phyloP scores from a whole-genome alignment of 2,888 invertebrate species.

The Dolichopus griseipennis region DNA sequence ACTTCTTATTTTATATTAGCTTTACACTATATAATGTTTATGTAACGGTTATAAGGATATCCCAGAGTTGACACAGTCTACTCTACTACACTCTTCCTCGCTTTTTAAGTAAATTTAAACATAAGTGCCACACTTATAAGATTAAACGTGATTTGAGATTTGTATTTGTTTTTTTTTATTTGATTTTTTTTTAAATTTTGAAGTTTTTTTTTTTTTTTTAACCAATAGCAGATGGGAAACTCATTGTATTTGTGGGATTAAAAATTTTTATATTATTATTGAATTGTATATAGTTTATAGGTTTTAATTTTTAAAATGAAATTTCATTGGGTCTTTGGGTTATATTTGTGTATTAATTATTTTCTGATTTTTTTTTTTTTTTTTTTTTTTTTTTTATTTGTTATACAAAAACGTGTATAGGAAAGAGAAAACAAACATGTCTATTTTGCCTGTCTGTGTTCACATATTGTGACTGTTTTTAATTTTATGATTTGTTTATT shows the following conservation, averaged over 20 bases:
- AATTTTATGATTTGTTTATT: conserved; percentile 6
- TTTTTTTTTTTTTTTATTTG: too few relatives aligned
- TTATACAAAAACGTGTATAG: too few relatives aligned
- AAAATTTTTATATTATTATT: background rate
- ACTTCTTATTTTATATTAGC: too few relatives aligned
- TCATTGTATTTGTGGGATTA: background rate
- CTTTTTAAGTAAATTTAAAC: background rate
- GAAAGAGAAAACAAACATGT: too few relatives aligned
- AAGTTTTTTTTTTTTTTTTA: background rate
- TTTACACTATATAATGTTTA: too few relatives aligned
- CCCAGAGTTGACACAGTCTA: too few relatives aligned
- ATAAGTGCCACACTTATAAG: background rate
- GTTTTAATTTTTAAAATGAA: background rate
- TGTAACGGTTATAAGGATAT: too few relatives aligned
- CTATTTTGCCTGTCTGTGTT: background rate
- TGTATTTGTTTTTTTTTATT: background rate
- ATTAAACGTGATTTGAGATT: background rate
- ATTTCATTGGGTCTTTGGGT: conserved; percentile 10
- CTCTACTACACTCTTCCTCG: too few relatives aligned
- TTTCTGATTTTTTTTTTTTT: too few relatives aligned
- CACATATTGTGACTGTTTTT: background rate
- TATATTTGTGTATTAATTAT: background rate
- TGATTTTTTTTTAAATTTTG: background rate
- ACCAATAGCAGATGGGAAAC: conserved; percentile 12
- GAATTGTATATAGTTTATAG: background rate